Evolutionary conservation across 2,797 vertebrate species (phyloP).

Genomic region (Myotis planiceps): DNA sequence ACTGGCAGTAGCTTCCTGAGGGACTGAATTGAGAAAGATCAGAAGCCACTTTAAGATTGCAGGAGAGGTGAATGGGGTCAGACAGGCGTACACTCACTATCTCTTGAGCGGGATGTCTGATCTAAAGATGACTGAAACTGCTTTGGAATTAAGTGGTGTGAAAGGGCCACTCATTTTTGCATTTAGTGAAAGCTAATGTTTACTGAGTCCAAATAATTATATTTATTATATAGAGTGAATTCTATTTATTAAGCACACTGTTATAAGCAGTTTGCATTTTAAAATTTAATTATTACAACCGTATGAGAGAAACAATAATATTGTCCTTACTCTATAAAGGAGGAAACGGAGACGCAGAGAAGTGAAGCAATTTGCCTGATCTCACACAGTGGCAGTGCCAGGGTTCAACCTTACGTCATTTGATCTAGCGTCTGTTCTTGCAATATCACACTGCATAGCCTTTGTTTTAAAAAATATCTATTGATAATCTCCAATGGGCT

Average conservation of each 20-base stretch:
- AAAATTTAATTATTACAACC: background rate
- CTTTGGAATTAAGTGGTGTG: background rate
- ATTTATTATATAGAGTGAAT: background rate
- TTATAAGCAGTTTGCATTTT: background rate
- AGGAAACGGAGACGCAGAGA: background rate
- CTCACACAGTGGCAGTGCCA: background rate
- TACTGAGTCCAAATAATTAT: background rate
- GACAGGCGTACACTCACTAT: background rate
- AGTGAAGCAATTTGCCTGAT: background rate
- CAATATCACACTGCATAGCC: background rate
- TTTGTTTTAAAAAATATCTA: background rate
- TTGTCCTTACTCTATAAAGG: background rate
- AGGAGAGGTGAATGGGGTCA: background rate
- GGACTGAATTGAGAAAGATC: background rate
- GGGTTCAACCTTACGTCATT: background rate
- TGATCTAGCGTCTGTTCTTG: background rate
- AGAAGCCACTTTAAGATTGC: background rate
- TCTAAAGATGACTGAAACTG: background rate
- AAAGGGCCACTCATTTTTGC: background rate
- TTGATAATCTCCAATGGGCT: background rate
- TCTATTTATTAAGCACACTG: background rate
- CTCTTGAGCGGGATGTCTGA: background rate
- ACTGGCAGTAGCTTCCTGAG: background rate
- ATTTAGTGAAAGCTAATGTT: background rate
- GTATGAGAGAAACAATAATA: background rate